Base-by-base conservation (phyloP, 2,888 invertebrate genomes). In the Hemithea aestivaria region DNA sequence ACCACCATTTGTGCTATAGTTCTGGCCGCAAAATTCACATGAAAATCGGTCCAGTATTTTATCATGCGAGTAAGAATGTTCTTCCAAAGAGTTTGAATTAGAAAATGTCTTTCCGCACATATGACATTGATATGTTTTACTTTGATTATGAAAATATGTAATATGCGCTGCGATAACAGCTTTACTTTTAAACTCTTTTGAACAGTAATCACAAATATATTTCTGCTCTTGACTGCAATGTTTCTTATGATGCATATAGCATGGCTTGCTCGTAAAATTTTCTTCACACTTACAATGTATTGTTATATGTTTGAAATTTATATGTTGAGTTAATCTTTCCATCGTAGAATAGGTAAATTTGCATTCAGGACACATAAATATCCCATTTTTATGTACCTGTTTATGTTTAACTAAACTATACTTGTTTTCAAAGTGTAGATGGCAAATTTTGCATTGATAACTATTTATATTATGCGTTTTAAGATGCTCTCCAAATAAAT, bases 121-220 rank as follows among this genome's bases (percentile, higher is more conserved):
- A 0, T 73, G 65, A 11, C 77, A 78, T 10, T 70, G 67, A 2
- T 52, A 55, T 1, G 35, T 10, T 20, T 42, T 31, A 0, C 56
- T 58, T 1, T 45, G 33, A 1, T 55, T 35, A 34, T 78, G 78
- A 0, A 10, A 5, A 29, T 40, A 1, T 48, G 24, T 2, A 49
- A 47, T 26, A 74, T 74, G 45, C 73, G 74, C 1, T 39, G 16
- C 25, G 45, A 78, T 20, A 0, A 45, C 40, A 1, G 43, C 40
- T 40, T 67, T 75, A 0, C 16, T 35, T 0, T 12, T 35, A 27
- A 63, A 78, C 10, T 49, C 47, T 2, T 58, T 66, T 0, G 48
- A 40, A 21, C 78, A 78, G 24, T 72, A 65, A 21, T 77, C 73
- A 29, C 78, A 78, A 9, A 65, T 56, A 37, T 40, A 76, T 1